Base-by-base conservation (phyloP, 1,140 invertebrate species). In the Chrysopa pallens region DNA sequence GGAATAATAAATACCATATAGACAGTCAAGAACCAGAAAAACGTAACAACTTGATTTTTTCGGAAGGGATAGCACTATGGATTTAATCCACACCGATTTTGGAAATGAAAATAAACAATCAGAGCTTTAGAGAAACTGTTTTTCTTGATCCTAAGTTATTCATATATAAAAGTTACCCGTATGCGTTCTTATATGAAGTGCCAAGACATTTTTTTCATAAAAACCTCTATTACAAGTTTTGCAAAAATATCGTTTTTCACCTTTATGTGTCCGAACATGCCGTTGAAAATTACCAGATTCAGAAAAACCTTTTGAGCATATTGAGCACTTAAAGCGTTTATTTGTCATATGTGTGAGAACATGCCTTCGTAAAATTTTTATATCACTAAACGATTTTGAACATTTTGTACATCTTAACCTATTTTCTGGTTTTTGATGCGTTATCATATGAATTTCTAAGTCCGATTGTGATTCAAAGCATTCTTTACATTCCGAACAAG, bases 281-380 rank as follows among this genome's bases (percentile, higher is more conserved):
- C 54, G 54, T 29, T 50, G 57, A 29, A 66, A 48, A 40, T 57
- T 60, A 47, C 56, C 59, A 11, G 55, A 55, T 39, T 58, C 58
- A 6, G 57, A 48, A 49, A 68, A 68, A 11, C 48, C 50, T 48
- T 64, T 64, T 31, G 54, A 52, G 46, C 64, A 67, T 12, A 54
- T 49, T 29, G 54, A 45, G 45, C 64, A 67, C 14, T 52, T 48
- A 46, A 52, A 53, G 35, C 46, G 48, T 46, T 53, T 53, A 29
- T 37, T 43, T 44, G 48, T 44, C 36, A 53, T 45, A 44, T 53
- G 52, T 31, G 48, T 52, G 14, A 45, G 39, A 36, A 53, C 45
- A 43, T 53, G 52, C 13, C 52, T 44, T 38, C 43, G 48, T 43
- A 53, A 46, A 29, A 47, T 44, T 43, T 50, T 52, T 29, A 50